Base-by-base conservation (phyloP, 2,113 vertebrate genomes). In the Oreamnos americanus region DNA sequence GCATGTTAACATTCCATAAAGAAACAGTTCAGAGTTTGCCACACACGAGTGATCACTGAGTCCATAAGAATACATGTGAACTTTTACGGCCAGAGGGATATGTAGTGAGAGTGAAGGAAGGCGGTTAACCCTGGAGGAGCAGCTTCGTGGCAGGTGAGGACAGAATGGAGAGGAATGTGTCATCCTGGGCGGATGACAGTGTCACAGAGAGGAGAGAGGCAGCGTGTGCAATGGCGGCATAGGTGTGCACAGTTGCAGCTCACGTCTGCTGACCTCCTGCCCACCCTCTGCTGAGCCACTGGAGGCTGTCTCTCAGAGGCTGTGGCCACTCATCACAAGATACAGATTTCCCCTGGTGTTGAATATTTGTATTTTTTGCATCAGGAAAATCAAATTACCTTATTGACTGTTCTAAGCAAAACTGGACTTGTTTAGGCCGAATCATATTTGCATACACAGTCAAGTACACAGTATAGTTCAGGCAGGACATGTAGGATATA, bases 301-400 rank as follows among this genome's bases (percentile, higher is more conserved):
- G 60, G 60, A 33, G 60, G 60, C 60, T 33, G 2, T 7, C 13
- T 62, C 28, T 88, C 43, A 58, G 92, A 82, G 45, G 23, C 5
- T n/a, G 7, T 62, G 39, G 30, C 30, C 14, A 33, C 60, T 16
- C 14, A 16, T 33, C 60, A 16, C 60, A 7, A 8, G 30, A 8
- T 4, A 16, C 30, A 16, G 60, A 16, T 64, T 64, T 82, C 5
- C 33, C 36, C 86, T 25, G 49, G n/a, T 26, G 8, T 13, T 93
- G 23, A 93, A 39, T 96, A 76, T 88, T 94, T 91, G 43, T 74
- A 15, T 96, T 33, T 87, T 86, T 84, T 60, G 3, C 19, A 79
- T 88, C 45, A 81, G 19, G 78, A 83, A 88, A 93, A n/a, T 93
- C 62, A 81, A 16, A 82, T 92, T 62, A 96, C 78, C 16, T 62